phyloP scores from a whole-genome alignment of 1,140 invertebrate species.

The Araneus ventricosus region DNA sequence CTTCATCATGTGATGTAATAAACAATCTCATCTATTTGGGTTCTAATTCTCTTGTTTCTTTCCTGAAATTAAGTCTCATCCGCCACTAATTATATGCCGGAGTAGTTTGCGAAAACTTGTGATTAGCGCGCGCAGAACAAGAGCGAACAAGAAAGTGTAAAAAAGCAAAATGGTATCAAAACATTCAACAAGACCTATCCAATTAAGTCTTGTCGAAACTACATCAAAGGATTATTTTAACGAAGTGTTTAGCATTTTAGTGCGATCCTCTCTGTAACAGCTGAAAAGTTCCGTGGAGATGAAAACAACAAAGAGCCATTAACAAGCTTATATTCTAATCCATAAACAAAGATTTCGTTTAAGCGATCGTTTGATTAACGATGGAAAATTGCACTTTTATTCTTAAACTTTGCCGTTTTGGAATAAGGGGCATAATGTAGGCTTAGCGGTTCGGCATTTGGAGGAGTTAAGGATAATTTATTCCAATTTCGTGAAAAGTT shows the following conservation, averaged over 20 bases:
- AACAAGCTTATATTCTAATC: conserved; percentile 11
- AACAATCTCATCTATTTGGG: conserved; percentile 11
- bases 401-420: neutral
- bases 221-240: conserved; percentile 1
- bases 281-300: neutral
- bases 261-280: neutral
- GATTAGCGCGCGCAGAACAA: neutral
- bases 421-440: neutral
- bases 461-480: neutral
- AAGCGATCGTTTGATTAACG: neutral
- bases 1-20: neutral
- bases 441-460: neutral
- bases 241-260: neutral
- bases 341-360: neutral
- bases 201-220: conserved; percentile 20
- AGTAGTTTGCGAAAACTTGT: neutral
- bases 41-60: neutral
- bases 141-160: neutral
- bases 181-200: neutral
- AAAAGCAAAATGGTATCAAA: neutral
- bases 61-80: neutral
- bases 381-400: neutral
- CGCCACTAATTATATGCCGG: neutral
- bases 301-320: neutral
- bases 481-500: neutral